phyloP scores from a whole-genome alignment of 2,888 invertebrate genomes.

The Lasioglossum zephyrum region DNA sequence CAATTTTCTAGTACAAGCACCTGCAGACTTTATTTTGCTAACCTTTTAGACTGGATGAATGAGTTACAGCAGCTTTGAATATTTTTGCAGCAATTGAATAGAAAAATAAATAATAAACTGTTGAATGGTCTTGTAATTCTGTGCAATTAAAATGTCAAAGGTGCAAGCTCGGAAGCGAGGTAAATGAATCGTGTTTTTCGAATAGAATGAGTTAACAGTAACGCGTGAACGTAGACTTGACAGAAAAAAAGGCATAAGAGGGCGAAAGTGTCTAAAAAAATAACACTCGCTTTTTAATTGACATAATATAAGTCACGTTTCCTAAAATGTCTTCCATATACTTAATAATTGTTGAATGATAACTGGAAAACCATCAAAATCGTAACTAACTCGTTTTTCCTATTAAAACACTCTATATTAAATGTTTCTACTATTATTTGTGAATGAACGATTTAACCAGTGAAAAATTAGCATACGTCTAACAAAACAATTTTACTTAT shows the following conservation, averaged over 20 bases:
- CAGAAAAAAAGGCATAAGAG: background rate
- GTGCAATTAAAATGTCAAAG: slow-evolving; percentile 3
- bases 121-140: background rate
- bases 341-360: too few relatives aligned
- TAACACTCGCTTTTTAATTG: background rate
- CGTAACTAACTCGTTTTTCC: background rate
- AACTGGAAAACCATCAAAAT: background rate
- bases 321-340: background rate
- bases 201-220: background rate
- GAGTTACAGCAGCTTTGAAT: background rate
- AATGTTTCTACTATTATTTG: background rate
- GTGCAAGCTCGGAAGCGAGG: background rate
- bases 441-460: background rate
- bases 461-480: background rate
- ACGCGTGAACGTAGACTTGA: background rate
- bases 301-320: background rate
- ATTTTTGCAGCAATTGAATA: background rate
- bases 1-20: background rate
- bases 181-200: background rate
- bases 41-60: background rate
- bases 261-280: background rate
- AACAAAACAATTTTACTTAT: background rate
- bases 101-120: background rate
- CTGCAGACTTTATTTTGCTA: background rate
- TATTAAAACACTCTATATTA: background rate